Evolutionary conservation across 2,113 vertebrate species (phyloP).

Genomic region (Craseonycteris thonglongyai): DNA sequence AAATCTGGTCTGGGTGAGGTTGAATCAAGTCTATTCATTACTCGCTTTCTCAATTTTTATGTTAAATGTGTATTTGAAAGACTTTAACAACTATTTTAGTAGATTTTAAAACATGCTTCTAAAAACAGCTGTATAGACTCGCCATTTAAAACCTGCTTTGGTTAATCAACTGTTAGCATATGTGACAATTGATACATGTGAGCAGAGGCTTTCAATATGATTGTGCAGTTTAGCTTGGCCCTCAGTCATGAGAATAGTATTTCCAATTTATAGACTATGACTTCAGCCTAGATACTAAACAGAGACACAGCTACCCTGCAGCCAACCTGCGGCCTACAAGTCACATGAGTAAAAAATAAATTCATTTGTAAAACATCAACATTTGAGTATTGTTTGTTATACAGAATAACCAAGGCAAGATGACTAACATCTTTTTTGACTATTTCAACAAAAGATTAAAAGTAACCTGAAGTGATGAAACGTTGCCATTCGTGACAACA

Average conservation of each 20-base stretch:
- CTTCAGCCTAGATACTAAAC: neutral
- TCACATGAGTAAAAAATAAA: neutral
- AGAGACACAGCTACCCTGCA: neutral
- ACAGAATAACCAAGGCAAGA: neutral
- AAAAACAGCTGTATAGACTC: neutral
- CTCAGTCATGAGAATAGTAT: neutral
- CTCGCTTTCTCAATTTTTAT: neutral
- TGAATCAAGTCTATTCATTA: neutral
- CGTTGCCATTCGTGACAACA: too few species aligned
- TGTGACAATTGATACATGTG: neutral
- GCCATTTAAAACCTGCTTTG: neutral
- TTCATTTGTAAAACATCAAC: neutral
- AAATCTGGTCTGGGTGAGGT: neutral
- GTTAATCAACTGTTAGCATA: neutral
- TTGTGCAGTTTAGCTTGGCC: neutral
- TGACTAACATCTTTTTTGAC: neutral
- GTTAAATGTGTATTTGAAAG: neutral
- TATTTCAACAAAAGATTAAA: neutral
- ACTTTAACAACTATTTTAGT: neutral
- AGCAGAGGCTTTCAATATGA: neutral
- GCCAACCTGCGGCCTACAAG: neutral
- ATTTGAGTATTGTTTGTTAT: neutral
- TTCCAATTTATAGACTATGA: neutral
- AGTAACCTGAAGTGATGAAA: constrained; percentile 93
- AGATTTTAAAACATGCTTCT: neutral